A percentile compares a stretch with the other conserved stretches of the same genome.
phyloP scores from a whole-genome alignment of 2,113 vertebrate genomes.

The Proteles cristata region DNA sequence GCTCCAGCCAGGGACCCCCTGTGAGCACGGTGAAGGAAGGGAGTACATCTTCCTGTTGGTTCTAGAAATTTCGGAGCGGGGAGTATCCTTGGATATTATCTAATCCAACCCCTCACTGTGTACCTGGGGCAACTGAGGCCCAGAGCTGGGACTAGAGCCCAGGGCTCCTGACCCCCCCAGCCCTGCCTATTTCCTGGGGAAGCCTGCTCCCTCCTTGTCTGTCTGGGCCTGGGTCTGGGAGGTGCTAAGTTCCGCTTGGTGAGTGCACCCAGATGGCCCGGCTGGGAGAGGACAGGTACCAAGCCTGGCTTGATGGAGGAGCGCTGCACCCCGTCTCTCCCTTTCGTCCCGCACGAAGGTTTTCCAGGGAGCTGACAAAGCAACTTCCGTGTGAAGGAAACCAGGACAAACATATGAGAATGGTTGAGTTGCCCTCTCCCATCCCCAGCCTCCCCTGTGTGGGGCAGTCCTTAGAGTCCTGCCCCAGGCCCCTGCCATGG shows the following conservation, averaged over 20 bases:
- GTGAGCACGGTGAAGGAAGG: neutral
- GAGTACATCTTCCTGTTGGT: neutral
- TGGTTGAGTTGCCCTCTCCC: neutral
- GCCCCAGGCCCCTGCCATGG: neutral
- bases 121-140: neutral
- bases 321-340: neutral
- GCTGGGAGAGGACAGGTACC: neutral
- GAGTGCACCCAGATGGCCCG: neutral
- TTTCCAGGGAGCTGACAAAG: conserved; percentile 62
- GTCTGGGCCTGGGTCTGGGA: neutral
- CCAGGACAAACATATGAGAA: neutral
- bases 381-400: conserved; percentile 51
- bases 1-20: neutral
- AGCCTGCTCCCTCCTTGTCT: neutral
- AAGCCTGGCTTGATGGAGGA: neutral
- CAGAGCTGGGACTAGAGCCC: neutral
- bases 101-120: neutral
- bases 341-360: neutral
- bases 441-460: accelerated
- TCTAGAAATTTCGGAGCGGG: neutral
- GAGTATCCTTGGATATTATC: neutral
- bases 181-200: neutral
- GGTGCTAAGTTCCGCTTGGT: neutral
- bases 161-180: neutral
- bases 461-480: neutral